A percentile compares a stretch with the other conserved stretches of the same genome.
Evolutionary conservation across 1,140 invertebrate species (phyloP).

Genomic region (Brachystomella parvula): DNA sequence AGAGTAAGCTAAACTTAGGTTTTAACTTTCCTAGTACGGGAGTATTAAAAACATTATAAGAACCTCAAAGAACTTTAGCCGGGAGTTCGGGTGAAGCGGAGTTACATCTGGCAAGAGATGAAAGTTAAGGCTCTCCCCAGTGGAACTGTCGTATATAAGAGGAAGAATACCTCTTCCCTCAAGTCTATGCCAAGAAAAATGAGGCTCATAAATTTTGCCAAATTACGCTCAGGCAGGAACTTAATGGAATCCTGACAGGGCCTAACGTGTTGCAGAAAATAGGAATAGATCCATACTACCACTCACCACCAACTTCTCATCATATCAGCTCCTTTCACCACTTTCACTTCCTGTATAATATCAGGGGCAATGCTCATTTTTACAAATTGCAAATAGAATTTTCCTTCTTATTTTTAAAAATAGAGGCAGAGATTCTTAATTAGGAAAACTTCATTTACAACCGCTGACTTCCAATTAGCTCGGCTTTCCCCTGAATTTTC

Average conservation of each 20-base stretch:
- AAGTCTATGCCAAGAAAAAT: not conserved
- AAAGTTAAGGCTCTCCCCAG: not conserved
- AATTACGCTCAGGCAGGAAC: not conserved
- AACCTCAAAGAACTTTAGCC: not conserved
- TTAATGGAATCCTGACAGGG: slow-evolving; percentile 4
- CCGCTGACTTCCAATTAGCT: too few species aligned
- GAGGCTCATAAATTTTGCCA: slow-evolving; percentile 8
- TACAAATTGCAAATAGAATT: too few species aligned
- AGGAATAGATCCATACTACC: slow-evolving; percentile 7
- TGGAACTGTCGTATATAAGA: not conserved
- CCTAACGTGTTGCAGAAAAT: slow-evolving; percentile 10
- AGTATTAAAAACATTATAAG: not conserved
- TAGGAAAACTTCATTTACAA: too few species aligned
- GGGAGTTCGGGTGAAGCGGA: too few species aligned
- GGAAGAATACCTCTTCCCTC: slow-evolving; percentile 4
- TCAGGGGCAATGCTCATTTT: too few species aligned
- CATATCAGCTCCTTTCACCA: not conserved
- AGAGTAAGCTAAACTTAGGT: not conserved
- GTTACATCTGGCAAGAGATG: slow-evolving; percentile 5
- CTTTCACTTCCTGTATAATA: not conserved
- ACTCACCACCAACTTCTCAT: not conserved
- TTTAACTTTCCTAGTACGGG: slow-evolving; percentile 7
- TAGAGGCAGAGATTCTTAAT: too few species aligned
- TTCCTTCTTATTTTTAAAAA: too few species aligned
- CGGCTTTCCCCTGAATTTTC: too few species aligned